phyloP scores from a whole-genome alignment of 2,888 invertebrate species.

The Lordiphosa fenestrarum region DNA sequence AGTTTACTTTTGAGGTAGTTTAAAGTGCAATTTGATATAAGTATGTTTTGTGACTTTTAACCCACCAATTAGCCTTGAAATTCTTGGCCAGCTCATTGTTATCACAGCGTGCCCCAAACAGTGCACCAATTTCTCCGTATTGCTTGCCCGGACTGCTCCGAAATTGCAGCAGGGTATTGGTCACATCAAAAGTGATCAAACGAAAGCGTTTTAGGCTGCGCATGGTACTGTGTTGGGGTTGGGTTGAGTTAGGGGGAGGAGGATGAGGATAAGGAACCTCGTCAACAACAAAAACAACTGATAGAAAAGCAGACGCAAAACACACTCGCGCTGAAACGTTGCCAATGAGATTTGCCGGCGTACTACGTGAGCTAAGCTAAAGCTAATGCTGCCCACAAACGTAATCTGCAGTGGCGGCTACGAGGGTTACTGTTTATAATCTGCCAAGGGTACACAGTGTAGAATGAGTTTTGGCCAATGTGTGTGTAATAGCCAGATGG shows the following conservation, averaged over 20 bases:
- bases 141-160: conserved; percentile 86
- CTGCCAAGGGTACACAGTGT: no score
- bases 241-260: neutral
- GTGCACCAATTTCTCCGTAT: conserved; percentile 86
- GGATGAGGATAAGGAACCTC: neutral
- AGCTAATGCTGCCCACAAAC: conserved; percentile 13
- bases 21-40: neutral
- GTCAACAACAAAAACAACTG: no score
- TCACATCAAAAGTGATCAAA: conserved; percentile 92
- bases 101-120: conserved; percentile 85
- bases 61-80: conserved; percentile 85
- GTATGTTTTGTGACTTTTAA: neutral
- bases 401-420: neutral
- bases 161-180: conserved; percentile 90
- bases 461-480: no score
- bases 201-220: conserved; percentile 77
- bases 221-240: conserved; percentile 31
- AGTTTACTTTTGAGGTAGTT: no score
- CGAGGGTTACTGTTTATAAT: neutral
- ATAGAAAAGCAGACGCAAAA: no score
- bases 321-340: conserved; percentile 2
- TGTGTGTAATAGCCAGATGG: no score
- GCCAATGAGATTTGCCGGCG: conserved; percentile 39
- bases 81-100: conserved; percentile 83
- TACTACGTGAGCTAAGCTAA: conserved; percentile 50